Evolutionary conservation across 2,888 invertebrate genomes (phyloP), one percentile per base, ranked within the genome.

Genomic region (Meganola albula): DNA sequence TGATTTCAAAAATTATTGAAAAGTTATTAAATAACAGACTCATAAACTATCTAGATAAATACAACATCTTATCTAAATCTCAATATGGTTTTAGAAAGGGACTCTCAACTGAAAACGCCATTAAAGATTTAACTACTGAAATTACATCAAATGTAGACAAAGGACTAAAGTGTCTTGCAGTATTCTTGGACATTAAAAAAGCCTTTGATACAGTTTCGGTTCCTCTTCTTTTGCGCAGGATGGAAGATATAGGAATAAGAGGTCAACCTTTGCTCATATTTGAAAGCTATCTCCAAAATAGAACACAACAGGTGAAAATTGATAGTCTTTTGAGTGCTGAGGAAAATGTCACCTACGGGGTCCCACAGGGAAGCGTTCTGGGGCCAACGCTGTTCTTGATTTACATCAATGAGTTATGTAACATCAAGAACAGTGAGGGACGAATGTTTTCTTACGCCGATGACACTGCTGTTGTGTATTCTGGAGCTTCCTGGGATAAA

Each of bases 401-500:
- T 3, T 35, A 35, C n/a, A 35, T 30, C 16, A 35, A 35, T 7
- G 22, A 4, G 12, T 21, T 37, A 1, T 27, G 24, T 25, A 28
- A 20, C 11, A 22, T 33, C 18, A 20, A 12, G 8, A 27, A 30
- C 2, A 10, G 10, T 9, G 29, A 3, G 1, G 20, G 20, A 4
- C 18, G 24, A 1, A 27, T 31, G 3, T 20, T 28, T 3, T 37
- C 31, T 1, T 37, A 37, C 11, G 36, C 28, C 2, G 36, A 37
- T 20, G 36, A 37, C n/a, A 37, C 37, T 7, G 26, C 26, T 4
- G 12, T 35, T 9, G 16, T 30, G 1, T 35, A 30, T n/a, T 13
- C 12, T 5, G 35, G 11, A 2, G 12, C 4, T 1, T 26, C 35
- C 6, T 35, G 35, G 35, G 8, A 10, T n/a, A 16, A 22, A 8